Percentiles rank a stretch among this genome's conserved stretches.
Evolutionary conservation across 2,113 vertebrate genomes (phyloP).

Genomic region (Galemys pyrenaicus): DNA sequence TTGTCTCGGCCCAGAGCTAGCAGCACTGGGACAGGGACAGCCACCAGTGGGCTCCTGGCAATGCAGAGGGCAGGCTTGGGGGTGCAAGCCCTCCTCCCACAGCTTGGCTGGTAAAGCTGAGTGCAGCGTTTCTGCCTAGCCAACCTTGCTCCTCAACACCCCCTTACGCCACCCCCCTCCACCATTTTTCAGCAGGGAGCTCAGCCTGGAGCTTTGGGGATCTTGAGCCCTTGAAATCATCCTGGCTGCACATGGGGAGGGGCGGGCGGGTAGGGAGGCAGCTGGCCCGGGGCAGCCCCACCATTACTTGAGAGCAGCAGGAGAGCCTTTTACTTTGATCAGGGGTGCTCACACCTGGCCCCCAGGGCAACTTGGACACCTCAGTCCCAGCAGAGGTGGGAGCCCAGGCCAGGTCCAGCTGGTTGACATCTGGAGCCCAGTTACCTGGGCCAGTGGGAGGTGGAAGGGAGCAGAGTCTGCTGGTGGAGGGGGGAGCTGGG

Average conservation of each 20-base stretch:
- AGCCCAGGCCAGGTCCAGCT: slow-evolving; percentile 32
- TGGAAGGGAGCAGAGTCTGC: not conserved
- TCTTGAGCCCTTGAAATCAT: slow-evolving; percentile 38
- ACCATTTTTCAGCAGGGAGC: not conserved
- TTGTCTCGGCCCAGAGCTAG: not conserved
- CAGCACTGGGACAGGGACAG: not conserved
- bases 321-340: not conserved
- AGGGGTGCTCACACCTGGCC: slow-evolving; percentile 42
- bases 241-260: too few relatives aligned
- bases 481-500: not conserved
- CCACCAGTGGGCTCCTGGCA: not conserved
- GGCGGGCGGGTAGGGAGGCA: not conserved
- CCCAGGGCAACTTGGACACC: slow-evolving; percentile 53
- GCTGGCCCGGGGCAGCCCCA: not conserved
- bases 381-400: not conserved
- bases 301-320: not conserved
- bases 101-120: not conserved
- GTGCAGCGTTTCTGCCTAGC: not conserved
- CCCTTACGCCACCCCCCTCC: too few relatives aligned
- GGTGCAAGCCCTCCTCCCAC: not conserved
- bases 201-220: not conserved
- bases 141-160: not conserved
- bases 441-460: slow-evolving; percentile 25
- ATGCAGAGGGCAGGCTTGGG: not conserved
- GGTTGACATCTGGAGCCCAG: not conserved